phyloP scores from a whole-genome alignment of 2,797 vertebrate species.

The Epinephelus awoara region DNA sequence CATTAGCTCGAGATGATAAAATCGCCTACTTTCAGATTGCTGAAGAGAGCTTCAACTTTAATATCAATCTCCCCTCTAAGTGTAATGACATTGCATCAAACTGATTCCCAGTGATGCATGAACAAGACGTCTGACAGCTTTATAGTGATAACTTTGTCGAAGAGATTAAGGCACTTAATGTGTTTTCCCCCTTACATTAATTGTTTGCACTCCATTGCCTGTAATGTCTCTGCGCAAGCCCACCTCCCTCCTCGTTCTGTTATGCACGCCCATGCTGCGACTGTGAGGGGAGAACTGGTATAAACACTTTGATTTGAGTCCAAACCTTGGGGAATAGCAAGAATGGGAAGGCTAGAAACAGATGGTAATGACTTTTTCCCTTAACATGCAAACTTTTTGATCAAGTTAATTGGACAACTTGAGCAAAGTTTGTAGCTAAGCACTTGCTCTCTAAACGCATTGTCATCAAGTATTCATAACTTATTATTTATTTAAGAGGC shows the following conservation, averaged over 20 bases:
- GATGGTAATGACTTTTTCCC: constrained; percentile 84
- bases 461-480: constrained; percentile 78
- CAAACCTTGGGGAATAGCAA: constrained; percentile 83
- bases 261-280: constrained; percentile 77
- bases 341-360: constrained; percentile 81
- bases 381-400: constrained; percentile 83
- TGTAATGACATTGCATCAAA: constrained; percentile 82
- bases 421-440: constrained; percentile 75
- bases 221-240: constrained; percentile 73
- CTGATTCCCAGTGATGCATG: constrained; percentile 76
- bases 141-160: constrained; percentile 81
- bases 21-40: constrained; percentile 56
- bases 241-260: constrained; percentile 66
- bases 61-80: constrained; percentile 73
- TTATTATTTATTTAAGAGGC: constrained; percentile 74
- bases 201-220: constrained; percentile 86
- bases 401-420: constrained; percentile 87
- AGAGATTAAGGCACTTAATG: constrained; percentile 86
- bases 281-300: constrained; percentile 70
- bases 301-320: constrained; percentile 82
- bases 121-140: constrained; percentile 83
- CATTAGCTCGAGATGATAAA: constrained; percentile 75
- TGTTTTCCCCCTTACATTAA: constrained; percentile 83
- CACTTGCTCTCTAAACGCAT: constrained; percentile 67
- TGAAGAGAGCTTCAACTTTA: constrained; percentile 63